Conservation (phyloP, 2,113 vertebrate genomes). For the Gambusia holbrooki region DNA sequence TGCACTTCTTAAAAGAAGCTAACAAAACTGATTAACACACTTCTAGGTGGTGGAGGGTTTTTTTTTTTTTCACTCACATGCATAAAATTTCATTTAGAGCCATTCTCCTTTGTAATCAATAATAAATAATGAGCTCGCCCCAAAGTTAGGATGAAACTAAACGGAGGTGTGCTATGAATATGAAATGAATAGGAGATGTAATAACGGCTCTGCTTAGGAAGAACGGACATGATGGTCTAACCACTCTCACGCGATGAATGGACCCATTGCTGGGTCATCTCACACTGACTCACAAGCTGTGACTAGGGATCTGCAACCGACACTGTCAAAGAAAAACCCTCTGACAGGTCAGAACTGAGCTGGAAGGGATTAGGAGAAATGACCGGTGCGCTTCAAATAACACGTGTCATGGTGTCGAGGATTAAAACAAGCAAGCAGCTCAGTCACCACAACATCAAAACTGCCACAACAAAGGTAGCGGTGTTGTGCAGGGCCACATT, state of each 20-base stretch:
- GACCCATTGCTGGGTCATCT: constrained; percentile 1
- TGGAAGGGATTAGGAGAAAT: background rate
- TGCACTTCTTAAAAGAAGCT: background rate
- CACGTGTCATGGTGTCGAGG: background rate
- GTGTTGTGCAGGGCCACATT: background rate
- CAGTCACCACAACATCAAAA: background rate
- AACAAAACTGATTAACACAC: background rate
- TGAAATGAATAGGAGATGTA: background rate
- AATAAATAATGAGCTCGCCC: background rate
- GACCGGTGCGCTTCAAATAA: constrained; percentile 3
- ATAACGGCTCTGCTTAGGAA: background rate
- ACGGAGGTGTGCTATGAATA: background rate
- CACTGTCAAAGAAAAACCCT: constrained; percentile 2
- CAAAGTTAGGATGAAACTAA: constrained; percentile 2
- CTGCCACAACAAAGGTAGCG: background rate
- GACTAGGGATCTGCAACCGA: constrained; percentile 19
- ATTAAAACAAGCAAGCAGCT: background rate
- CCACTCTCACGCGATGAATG: background rate
- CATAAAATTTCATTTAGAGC: constrained; percentile 24
- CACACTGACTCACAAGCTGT: constrained; percentile 6
- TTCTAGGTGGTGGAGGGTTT: background rate
- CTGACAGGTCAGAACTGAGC: background rate
- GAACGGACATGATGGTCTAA: background rate
- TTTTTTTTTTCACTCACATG: background rate
- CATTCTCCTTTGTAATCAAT: constrained; percentile 2